A percentile compares a stretch with the other conserved stretches of the same genome.
Conservation (phyloP, 2,888 invertebrate species). For the Lepetodrilus schrolli region DNA sequence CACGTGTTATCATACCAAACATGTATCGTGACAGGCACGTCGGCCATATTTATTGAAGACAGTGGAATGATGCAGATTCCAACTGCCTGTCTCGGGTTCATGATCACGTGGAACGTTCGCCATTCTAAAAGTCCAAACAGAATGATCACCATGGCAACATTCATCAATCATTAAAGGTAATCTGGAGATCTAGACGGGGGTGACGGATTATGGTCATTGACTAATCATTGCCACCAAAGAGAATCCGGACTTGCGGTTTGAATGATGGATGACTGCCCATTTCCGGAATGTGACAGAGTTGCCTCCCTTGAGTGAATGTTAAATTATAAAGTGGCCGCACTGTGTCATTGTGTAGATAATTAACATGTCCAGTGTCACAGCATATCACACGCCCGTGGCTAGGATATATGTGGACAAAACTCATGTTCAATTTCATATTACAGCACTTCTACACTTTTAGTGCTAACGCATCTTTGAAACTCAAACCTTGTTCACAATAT, state of each 20-base stretch:
- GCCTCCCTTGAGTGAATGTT: neutral
- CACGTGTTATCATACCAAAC: too few relatives aligned
- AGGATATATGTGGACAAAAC: too few relatives aligned
- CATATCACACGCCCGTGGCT: too few relatives aligned
- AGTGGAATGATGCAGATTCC: neutral
- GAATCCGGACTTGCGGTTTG: neutral
- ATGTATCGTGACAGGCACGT: neutral
- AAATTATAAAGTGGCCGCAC: too few relatives aligned
- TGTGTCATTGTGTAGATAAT: too few relatives aligned
- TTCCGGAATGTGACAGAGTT: constrained; percentile 23
- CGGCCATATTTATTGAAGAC: constrained; percentile 17
- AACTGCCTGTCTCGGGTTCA: neutral
- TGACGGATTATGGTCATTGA: neutral
- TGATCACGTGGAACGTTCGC: neutral
- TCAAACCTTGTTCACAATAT: too few relatives aligned
- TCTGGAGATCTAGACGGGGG: neutral
- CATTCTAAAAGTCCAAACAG: neutral
- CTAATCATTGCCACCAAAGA: neutral
- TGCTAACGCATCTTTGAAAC: too few relatives aligned
- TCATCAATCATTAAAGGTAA: neutral
- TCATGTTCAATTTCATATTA: too few relatives aligned
- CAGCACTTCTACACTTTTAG: too few relatives aligned
- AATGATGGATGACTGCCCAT: neutral
- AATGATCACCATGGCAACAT: constrained; percentile 1
- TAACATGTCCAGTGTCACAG: too few relatives aligned